These are phyloP conservation scores for Neodiprion fabricii DNA, from an alignment of 1,140 invertebrate species.

Conservation along the genomic window DNA sequence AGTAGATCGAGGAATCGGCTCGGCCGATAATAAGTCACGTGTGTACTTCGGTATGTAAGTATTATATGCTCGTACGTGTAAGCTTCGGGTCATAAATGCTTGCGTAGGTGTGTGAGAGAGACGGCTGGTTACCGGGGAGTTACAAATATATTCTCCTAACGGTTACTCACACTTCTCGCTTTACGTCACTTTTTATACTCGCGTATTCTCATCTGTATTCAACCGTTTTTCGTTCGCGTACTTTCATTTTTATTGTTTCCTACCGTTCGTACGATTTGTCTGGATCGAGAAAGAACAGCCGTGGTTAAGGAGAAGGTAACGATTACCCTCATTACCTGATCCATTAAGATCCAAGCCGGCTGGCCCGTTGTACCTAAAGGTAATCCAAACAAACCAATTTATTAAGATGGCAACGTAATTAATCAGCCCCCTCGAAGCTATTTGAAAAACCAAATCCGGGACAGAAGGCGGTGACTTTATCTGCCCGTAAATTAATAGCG, in stretches of 20 bases:
- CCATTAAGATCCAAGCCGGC: slow-evolving; percentile 19
- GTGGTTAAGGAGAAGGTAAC: slow-evolving; percentile 1
- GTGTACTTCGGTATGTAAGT: not conserved
- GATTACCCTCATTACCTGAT: slow-evolving; percentile 16
- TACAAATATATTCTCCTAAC: too few species aligned
- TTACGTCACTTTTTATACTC: too few species aligned
- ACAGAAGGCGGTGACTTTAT: not conserved
- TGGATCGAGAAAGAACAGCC: slow-evolving; percentile 20
- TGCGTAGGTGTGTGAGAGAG: too few species aligned
- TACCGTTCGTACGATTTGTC: slow-evolving; percentile 27
- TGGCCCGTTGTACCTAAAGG: not conserved
- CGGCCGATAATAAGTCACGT: not conserved
- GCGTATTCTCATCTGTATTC: too few species aligned
- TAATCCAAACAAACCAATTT: slow-evolving; percentile 31
- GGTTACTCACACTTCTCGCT: too few species aligned
- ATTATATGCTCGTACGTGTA: not conserved
- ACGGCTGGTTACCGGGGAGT: too few species aligned
- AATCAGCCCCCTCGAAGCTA: slow-evolving; percentile 28
- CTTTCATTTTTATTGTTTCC: too few species aligned
- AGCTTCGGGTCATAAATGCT: too few species aligned
- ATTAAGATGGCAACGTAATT: slow-evolving; percentile 30
- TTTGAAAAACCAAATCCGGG: slow-evolving; percentile 2
- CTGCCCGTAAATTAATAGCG: slow-evolving; percentile 30
- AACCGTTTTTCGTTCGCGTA: too few species aligned
- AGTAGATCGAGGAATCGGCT: not conserved